A percentile compares a stretch with the other conserved stretches of the same genome.
These are phyloP conservation scores for Psephotus haematonotus DNA, from an alignment of 2,113 vertebrate genomes.

Conservation along the genomic window DNA sequence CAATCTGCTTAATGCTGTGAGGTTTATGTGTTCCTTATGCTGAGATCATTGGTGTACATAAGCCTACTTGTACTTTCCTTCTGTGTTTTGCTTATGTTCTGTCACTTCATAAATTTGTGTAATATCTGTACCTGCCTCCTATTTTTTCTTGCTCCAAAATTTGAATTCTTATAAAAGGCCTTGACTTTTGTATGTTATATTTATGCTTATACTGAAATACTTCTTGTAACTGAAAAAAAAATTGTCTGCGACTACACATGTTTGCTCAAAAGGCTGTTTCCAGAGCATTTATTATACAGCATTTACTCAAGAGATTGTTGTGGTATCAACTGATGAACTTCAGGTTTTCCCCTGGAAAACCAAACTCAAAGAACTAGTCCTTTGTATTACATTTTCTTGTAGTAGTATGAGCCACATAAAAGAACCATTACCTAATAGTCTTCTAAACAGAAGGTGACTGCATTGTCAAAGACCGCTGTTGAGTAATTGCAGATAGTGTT, in stretches of 20 bases:
- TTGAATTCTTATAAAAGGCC: constrained; percentile 21
- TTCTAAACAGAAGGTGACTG: constrained; percentile 68
- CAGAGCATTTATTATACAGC: constrained; percentile 65
- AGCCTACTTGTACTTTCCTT: neutral
- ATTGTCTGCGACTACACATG: constrained; percentile 78
- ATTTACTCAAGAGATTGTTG: constrained; percentile 59
- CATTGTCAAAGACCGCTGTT: constrained; percentile 71
- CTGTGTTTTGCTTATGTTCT: neutral
- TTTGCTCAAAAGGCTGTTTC: constrained; percentile 69
- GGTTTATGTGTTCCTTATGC: neutral
- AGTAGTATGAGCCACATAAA: constrained; percentile 69
- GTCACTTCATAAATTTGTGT: neutral
- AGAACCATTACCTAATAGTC: constrained; percentile 73
- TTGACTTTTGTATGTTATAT: constrained; percentile 39
- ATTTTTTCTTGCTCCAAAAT: constrained; percentile 50
- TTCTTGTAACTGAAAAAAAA: constrained; percentile 76
- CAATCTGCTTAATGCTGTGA: neutral
- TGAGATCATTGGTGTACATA: neutral
- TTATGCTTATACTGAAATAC: constrained; percentile 73
- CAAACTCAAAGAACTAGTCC: constrained; percentile 62
- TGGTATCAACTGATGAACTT: constrained; percentile 67
- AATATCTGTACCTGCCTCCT: neutral
- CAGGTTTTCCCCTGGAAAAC: constrained; percentile 79
- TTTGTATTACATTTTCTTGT: constrained; percentile 68
- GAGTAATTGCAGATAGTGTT: constrained; percentile 61